These are phyloP conservation scores for Eupelmus urozonus DNA, from an alignment of 2,888 invertebrate species.

Conservation along the genomic window DNA sequence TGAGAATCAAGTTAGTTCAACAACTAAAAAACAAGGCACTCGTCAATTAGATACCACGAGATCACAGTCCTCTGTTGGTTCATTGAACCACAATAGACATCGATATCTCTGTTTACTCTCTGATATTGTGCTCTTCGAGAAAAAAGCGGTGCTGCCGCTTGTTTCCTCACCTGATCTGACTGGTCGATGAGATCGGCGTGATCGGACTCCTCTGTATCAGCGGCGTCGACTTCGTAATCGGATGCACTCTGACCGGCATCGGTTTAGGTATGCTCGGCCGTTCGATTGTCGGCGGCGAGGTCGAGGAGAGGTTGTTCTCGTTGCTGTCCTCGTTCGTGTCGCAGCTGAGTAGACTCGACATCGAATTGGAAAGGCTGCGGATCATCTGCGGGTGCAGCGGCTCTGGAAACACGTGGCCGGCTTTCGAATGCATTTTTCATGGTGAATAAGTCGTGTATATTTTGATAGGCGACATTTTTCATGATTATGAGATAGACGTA, in stretches of 20 bases:
- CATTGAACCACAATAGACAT: no score
- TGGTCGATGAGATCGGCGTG: slow-evolving; percentile 72
- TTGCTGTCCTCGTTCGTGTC: slow-evolving; percentile 69
- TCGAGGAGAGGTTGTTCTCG: slow-evolving; percentile 65
- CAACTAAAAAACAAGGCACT: no score
- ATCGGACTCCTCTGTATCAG: slow-evolving; percentile 72
- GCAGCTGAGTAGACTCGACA: slow-evolving; percentile 69
- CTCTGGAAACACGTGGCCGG: slow-evolving; percentile 44
- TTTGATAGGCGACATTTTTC: no score
- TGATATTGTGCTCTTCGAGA: no score
- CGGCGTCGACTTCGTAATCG: slow-evolving; percentile 73
- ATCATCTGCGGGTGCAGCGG: slow-evolving; percentile 77
- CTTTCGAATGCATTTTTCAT: not conserved
- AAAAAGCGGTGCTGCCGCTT: no score
- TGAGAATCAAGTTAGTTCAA: no score
- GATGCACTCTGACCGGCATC: slow-evolving; percentile 73
- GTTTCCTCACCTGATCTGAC: slow-evolving; percentile 69
- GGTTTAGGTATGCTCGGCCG: slow-evolving; percentile 69
- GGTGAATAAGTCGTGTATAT: no score
- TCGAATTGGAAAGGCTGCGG: slow-evolving; percentile 74
- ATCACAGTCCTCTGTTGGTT: no score
- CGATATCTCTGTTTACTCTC: no score
- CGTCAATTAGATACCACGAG: no score
- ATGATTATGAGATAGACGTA: no score
- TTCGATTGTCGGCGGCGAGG: slow-evolving; percentile 60